A percentile compares a stretch with the other conserved stretches of the same genome.
Evolutionary conservation across 2,797 vertebrate species (phyloP).

Genomic region (Calcarius lapponicus): DNA sequence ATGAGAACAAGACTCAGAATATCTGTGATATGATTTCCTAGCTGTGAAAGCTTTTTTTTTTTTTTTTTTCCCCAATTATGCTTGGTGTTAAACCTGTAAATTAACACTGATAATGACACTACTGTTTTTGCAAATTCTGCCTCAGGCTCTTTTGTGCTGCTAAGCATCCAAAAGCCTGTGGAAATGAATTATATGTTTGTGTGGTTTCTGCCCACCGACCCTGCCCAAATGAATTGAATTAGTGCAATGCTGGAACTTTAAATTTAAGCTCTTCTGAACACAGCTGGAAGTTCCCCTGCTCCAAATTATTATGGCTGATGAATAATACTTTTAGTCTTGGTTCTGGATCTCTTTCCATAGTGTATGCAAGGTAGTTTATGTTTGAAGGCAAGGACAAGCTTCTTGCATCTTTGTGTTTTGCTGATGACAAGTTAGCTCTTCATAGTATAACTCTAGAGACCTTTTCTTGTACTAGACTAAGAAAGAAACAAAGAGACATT

Average conservation of each 20-base stretch:
- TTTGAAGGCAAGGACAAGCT: neutral
- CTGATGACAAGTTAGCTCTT: neutral
- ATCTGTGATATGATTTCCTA: neutral
- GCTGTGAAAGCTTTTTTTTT: neutral
- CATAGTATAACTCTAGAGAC: neutral
- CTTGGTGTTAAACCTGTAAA: neutral
- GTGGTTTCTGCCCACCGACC: neutral
- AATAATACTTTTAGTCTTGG: neutral
- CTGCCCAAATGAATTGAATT: neutral
- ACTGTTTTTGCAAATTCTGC: neutral
- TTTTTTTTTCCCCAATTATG: neutral
- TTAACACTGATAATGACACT: neutral
- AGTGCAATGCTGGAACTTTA: neutral
- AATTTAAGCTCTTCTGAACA: neutral
- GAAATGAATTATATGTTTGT: neutral
- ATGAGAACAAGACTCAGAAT: neutral
- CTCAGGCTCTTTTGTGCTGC: neutral
- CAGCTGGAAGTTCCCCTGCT: neutral
- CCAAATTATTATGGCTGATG: neutral
- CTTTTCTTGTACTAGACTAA: neutral
- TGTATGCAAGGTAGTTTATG: neutral
- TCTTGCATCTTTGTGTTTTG: neutral
- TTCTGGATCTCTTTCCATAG: neutral
- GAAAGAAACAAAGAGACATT: neutral
- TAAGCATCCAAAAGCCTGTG: neutral